Evolutionary conservation across 2,888 invertebrate species (phyloP).

Genomic region (Hypsopygia costalis): DNA sequence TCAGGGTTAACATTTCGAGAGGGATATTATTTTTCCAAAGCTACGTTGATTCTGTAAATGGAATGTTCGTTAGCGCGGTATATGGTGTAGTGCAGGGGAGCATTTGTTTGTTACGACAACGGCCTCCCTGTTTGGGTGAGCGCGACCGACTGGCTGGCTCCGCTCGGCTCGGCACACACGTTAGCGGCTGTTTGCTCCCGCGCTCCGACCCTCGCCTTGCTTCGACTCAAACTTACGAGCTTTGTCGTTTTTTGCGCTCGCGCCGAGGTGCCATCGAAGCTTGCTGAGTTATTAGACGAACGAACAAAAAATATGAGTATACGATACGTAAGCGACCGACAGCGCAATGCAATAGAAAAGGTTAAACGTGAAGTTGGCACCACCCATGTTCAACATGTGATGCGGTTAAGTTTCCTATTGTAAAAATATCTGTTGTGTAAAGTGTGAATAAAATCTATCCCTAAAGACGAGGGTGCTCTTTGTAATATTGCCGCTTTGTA

Average conservation of each 20-base stretch:
- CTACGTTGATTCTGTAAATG: constrained; percentile 11
- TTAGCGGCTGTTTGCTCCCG: constrained; percentile 21
- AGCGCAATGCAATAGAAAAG: constrained; percentile 60
- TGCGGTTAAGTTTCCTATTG: constrained; percentile 66
- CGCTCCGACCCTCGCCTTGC: constrained; percentile 64
- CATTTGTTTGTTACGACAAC: constrained; percentile 18
- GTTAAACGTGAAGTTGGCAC: constrained; percentile 47
- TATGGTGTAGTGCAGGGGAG: not conserved
- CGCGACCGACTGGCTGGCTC: constrained; percentile 61
- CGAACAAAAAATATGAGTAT: constrained; percentile 65
- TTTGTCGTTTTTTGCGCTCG: constrained; percentile 79
- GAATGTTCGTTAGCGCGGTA: constrained; percentile 7
- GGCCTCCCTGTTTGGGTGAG: constrained; percentile 30
- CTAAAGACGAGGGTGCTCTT: constrained; percentile 44
- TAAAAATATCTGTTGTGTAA: constrained; percentile 56
- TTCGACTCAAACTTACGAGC: constrained; percentile 45
- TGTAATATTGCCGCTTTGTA: constrained; percentile 39
- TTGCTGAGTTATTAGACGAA: constrained; percentile 72
- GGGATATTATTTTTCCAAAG: constrained; percentile 19
- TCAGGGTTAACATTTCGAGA: constrained; percentile 32
- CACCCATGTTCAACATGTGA: constrained; percentile 58
- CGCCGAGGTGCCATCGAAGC: constrained; percentile 77
- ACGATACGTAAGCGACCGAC: constrained; percentile 63
- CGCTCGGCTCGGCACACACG: constrained; percentile 26
- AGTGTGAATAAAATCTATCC: constrained; percentile 65